A percentile compares a stretch with the other conserved stretches of the same genome.
Evolutionary conservation across 2,888 invertebrate species (phyloP).

Genomic region (Erebia ligea): DNA sequence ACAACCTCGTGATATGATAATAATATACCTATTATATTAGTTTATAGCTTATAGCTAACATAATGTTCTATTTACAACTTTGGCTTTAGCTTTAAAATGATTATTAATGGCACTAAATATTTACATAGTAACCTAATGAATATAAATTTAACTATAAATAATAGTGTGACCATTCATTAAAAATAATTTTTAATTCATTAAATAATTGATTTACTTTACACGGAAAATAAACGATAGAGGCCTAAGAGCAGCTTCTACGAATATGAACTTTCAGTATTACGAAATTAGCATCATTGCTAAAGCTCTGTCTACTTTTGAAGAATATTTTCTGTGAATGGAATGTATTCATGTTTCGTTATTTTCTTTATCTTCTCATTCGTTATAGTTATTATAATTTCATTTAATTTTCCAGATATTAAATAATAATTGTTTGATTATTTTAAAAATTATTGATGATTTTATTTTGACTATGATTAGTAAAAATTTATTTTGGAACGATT

Average conservation of each 20-base stretch:
- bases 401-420: background rate
- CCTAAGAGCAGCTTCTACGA: too few species aligned
- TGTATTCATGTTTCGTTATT: too few species aligned
- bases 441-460: background rate
- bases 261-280: too few species aligned
- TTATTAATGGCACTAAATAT: slow-evolving; percentile 53
- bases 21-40: background rate
- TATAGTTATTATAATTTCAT: background rate
- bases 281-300: too few species aligned
- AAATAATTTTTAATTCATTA: background rate
- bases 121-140: slow-evolving; percentile 46
- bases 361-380: background rate
- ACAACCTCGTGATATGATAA: slow-evolving; percentile 56
- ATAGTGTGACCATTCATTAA: slow-evolving; percentile 35
- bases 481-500: background rate
- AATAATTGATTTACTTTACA: background rate
- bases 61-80: slow-evolving; percentile 69
- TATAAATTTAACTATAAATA: slow-evolving; percentile 20
- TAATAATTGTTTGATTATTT: background rate
- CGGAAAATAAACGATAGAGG: background rate
- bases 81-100: slow-evolving; percentile 72
- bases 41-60: slow-evolving; percentile 42
- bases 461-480: background rate
- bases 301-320: too few species aligned
- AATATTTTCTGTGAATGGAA: too few species aligned